Percentiles rank a stretch among this genome's conserved stretches.
Conservation (phyloP, 2,888 invertebrate genomes). For the Tetragonula carbonaria region DNA sequence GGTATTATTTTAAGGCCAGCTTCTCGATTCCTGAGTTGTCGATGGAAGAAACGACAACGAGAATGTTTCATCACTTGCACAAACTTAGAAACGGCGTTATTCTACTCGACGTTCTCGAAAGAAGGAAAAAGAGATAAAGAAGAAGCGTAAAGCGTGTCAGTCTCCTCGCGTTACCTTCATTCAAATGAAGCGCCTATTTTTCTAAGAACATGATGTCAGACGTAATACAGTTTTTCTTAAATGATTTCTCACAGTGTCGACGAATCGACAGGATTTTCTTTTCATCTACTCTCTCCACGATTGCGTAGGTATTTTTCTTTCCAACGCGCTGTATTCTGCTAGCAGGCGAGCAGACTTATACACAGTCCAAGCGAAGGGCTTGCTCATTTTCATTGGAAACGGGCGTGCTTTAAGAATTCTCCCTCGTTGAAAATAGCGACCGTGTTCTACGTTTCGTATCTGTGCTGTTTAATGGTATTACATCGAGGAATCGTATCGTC, state of each 20-base stretch:
- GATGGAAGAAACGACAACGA: background rate
- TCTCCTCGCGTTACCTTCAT: conserved; percentile 17
- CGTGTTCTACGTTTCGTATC: conserved; percentile 15
- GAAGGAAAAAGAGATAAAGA: background rate
- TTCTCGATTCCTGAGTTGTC: background rate
- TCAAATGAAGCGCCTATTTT: conserved; percentile 44
- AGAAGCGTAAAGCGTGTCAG: conserved; percentile 8
- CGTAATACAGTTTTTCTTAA: conserved; percentile 34
- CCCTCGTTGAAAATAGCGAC: background rate
- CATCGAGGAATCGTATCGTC: background rate
- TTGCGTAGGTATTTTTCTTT: conserved; percentile 55
- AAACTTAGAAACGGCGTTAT: background rate
- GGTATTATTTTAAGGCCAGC: background rate
- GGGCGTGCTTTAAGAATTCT: conserved; percentile 15
- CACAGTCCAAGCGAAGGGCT: conserved; percentile 28
- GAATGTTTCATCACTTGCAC: background rate
- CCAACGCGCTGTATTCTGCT: conserved; percentile 32
- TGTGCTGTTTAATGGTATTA: background rate
- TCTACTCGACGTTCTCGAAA: background rate
- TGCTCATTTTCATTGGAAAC: conserved; percentile 45
- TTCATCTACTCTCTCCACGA: conserved; percentile 43
- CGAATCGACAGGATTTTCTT: conserved; percentile 65
- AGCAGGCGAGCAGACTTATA: conserved; percentile 56
- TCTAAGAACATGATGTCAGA: conserved; percentile 24
- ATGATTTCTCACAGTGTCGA: conserved; percentile 31